Evolutionary conservation across 2,797 vertebrate genomes (phyloP).

Genomic region (Ceryle rudis): DNA sequence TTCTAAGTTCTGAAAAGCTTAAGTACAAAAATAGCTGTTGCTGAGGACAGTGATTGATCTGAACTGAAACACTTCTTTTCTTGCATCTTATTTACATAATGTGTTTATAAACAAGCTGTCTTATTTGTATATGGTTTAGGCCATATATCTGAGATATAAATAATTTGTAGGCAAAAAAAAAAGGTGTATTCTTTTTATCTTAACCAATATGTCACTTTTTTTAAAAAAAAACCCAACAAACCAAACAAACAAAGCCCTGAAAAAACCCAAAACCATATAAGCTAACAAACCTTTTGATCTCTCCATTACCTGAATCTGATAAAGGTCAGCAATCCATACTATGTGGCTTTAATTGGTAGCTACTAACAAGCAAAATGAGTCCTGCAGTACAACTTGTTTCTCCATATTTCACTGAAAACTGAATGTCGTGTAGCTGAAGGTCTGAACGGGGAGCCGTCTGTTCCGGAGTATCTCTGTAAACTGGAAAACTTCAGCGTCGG

Average conservation of each 20-base stretch:
- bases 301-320: not conserved
- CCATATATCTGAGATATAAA: not conserved
- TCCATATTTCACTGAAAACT: not conserved
- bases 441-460: not conserved
- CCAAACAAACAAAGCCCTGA: too few species aligned
- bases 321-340: not conserved
- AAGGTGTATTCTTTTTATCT: not conserved
- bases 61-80: constrained; percentile 43
- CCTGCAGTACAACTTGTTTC: not conserved
- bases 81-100: constrained; percentile 47
- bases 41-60: constrained; percentile 48
- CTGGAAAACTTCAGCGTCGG: accelerated
- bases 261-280: not conserved
- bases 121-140: constrained; percentile 29
- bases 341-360: not conserved
- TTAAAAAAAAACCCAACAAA: not conserved
- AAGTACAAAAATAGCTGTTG: constrained; percentile 39
- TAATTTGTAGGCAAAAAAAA: not conserved
- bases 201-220: not conserved
- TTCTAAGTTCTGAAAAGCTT: not conserved
- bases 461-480: not conserved
- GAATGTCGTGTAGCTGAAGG: not conserved
- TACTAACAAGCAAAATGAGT: not conserved
- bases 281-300: not conserved
- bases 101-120: constrained; percentile 47